Percentiles rank a stretch among this genome's conserved stretches.
phyloP scores from a whole-genome alignment of 2,113 vertebrate genomes.

The Ochotona princeps region DNA sequence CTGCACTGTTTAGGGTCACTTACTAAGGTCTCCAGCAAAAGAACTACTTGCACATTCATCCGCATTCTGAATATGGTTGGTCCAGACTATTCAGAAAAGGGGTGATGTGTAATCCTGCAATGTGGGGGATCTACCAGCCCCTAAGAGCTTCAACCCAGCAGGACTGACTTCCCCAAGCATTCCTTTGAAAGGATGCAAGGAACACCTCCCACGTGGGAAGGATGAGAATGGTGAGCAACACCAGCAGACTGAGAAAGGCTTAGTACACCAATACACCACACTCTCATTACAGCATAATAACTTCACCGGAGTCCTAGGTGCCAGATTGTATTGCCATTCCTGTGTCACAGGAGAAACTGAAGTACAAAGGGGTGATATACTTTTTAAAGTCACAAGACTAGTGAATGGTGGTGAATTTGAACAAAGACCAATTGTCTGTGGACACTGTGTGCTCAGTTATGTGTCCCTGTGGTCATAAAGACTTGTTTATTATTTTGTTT shows the following conservation, averaged over 20 bases:
- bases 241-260: neutral
- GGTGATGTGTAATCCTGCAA: neutral
- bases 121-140: neutral
- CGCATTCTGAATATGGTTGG: neutral
- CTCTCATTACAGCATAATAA: neutral
- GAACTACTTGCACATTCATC: neutral
- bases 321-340: neutral
- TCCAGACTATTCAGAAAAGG: neutral
- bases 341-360: neutral
- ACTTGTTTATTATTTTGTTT: neutral
- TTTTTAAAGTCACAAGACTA: constrained; percentile 3
- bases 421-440: neutral
- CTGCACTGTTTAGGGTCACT: neutral
- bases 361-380: neutral
- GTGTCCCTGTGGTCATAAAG: neutral
- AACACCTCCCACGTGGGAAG: neutral
- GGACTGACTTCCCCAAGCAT: neutral
- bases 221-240: neutral
- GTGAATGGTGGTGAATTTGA: neutral
- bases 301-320: neutral
- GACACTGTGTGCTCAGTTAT: neutral
- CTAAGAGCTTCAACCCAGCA: neutral
- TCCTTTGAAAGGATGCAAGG: neutral
- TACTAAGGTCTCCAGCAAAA: neutral
- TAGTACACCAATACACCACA: no score